Evolutionary conservation across 1,140 invertebrate genomes (phyloP), one percentile per base, ranked within the genome.

Genomic region (Latrodectus geometricus): DNA sequence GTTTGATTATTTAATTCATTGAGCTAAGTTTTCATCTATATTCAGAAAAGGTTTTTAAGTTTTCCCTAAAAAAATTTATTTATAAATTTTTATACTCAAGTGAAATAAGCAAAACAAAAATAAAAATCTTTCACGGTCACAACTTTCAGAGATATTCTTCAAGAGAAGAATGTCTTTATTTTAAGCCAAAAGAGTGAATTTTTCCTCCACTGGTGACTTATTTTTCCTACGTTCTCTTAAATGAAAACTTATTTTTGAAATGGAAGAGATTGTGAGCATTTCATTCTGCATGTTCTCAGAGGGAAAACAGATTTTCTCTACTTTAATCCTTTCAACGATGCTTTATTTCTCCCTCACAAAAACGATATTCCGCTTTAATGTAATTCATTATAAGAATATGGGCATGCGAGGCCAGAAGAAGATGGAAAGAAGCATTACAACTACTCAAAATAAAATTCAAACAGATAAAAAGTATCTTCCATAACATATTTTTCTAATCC

Each of bases 371-470:
- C 73, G 35, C 48, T 76, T 76, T 84, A 84, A 84, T 84, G 73
- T 69, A 76, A 84, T 84, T 84, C 82, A 84, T 84, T 84, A 84
- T 73, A 76, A 84, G 56, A 20, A 84, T 84, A 76, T 76, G 72
- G 73, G 74, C 82, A 82, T 82, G 80, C 80, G 80, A 82, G 49
- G 70, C 70, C n/a, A 56, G 8, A 54, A 3, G 15, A 11, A 68
- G 14, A 48, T 21, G 52, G 49, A 48, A 50, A 82, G 69, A 72
- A 81, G 15, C 50, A 81, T 52, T 65, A 35, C n/a, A 50, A 74
- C 35, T 61, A 75, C 50, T n/a, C 52, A n/a, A 21, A 23, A 20
- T 23, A 70, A 70, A 70, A 21, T 70, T 21, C 69, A 23, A 49
- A 48, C 61, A 68, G 56, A 68, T 50, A 66, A 65, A 68, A 66